Conservation (phyloP, 2,888 invertebrate species). For the Hirtodrosophila duncani region DNA sequence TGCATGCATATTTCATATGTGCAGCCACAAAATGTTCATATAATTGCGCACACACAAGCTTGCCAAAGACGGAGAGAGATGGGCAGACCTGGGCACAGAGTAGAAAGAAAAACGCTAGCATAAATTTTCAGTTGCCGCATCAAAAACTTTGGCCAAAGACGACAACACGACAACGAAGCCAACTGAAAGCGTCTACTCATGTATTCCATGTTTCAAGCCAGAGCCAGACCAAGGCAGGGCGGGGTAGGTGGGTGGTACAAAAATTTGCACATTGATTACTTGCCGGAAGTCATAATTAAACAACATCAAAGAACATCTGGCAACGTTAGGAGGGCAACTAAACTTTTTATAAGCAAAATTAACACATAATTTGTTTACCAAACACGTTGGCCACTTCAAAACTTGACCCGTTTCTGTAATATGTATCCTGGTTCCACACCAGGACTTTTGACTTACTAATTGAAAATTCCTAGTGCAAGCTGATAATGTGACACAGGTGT, state of each 20-base stretch:
- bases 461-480: conserved; percentile 65
- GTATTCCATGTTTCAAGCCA: conserved; percentile 44
- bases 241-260: conserved; percentile 7
- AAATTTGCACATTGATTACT: conserved; percentile 69
- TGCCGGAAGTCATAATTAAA: conserved; percentile 68
- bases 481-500: conserved; percentile 58
- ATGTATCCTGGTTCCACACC: conserved; percentile 1
- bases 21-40: conserved; percentile 66
- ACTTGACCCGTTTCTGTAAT: conserved; percentile 55
- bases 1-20: conserved; percentile 70
- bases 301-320: conserved; percentile 25
- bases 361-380: conserved; percentile 68
- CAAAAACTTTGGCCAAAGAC: conserved; percentile 19
- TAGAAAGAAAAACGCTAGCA: conserved; percentile 35
- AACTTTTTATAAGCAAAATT: conserved; percentile 52
- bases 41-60: conserved; percentile 56
- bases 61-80: conserved; percentile 21
- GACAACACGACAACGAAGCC: conserved; percentile 19
- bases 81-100: conserved; percentile 1
- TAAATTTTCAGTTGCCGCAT: conserved; percentile 43
- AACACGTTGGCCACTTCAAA: conserved; percentile 50
- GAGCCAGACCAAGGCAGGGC: no score
- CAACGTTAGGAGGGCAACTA: conserved; percentile 13
- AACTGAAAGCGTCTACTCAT: conserved; percentile 25
- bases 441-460: conserved; percentile 61